A percentile compares a stretch with the other conserved stretches of the same genome.
Evolutionary conservation across 2,888 invertebrate species (phyloP).

Genomic region (Liodrosophila aerea): DNA sequence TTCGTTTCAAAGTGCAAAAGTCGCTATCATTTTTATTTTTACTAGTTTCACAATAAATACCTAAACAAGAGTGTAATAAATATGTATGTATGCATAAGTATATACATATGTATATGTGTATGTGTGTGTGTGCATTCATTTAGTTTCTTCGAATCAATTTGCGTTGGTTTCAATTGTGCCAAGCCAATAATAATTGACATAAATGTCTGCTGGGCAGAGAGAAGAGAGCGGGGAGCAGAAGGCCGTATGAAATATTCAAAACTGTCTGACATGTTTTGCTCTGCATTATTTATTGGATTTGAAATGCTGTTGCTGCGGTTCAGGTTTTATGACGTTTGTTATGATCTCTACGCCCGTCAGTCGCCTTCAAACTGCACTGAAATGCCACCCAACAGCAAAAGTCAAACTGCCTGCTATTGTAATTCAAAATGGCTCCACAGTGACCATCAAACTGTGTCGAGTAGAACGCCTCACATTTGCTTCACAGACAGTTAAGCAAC

Average conservation of each 20-base stretch:
- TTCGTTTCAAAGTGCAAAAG: constrained; percentile 61
- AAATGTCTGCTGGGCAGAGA: constrained; percentile 54
- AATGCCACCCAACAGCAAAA: too few species aligned
- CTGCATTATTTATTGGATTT: constrained; percentile 51
- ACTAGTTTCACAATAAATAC: constrained; percentile 31
- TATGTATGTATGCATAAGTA: constrained; percentile 2
- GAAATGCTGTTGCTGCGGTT: constrained; percentile 37
- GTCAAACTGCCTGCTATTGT: too few species aligned
- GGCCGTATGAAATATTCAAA: constrained; percentile 61
- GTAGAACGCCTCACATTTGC: too few species aligned
- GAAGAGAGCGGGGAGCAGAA: too few species aligned
- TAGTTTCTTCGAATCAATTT: constrained; percentile 73
- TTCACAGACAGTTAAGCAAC: too few species aligned
- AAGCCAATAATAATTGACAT: constrained; percentile 72
- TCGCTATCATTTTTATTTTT: constrained; percentile 25
- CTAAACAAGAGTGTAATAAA: constrained; percentile 38
- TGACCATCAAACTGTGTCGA: too few species aligned
- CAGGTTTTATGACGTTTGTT: constrained; percentile 1
- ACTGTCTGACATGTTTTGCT: constrained; percentile 52
- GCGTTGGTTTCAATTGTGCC: constrained; percentile 69
- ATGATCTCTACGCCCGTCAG: too few species aligned
- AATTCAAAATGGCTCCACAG: too few species aligned
- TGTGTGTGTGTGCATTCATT: constrained; percentile 39
- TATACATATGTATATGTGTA: not conserved
- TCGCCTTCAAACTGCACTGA: too few species aligned